These are phyloP conservation scores for Heliconius cydno DNA, from an alignment of 2,888 invertebrate species.

Conservation along the genomic window DNA sequence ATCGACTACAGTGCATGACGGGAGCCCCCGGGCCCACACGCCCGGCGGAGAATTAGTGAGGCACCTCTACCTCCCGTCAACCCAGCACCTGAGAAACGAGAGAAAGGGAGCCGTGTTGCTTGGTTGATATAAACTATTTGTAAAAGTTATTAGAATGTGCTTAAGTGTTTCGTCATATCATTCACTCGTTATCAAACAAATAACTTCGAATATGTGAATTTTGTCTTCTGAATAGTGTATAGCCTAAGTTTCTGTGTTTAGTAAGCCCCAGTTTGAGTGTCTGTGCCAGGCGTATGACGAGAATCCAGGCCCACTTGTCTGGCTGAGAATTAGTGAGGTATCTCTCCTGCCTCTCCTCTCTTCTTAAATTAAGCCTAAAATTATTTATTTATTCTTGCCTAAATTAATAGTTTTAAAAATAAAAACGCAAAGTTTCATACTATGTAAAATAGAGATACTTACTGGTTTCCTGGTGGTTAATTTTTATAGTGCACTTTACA, in stretches of 20 bases:
- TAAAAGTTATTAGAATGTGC: background rate
- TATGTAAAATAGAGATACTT: too few relatives aligned
- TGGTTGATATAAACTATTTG: slow-evolving; percentile 80
- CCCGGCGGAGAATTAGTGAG: slow-evolving; percentile 70
- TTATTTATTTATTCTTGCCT: too few relatives aligned
- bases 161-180: slow-evolving; percentile 18
- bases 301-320: slow-evolving; percentile 71
- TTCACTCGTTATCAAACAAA: background rate
- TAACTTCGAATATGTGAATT: background rate
- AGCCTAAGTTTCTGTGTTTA: too few relatives aligned
- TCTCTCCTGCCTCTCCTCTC: slow-evolving; percentile 55
- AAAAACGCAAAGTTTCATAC: too few relatives aligned
- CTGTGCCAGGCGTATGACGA: slow-evolving; percentile 67
- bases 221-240: background rate
- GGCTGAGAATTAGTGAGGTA: slow-evolving; percentile 70
- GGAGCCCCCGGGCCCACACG: slow-evolving; percentile 71
- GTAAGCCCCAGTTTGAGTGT: background rate
- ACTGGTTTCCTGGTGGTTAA: too few relatives aligned
- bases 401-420: too few relatives aligned
- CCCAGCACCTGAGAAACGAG: slow-evolving; percentile 65
- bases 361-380: too few relatives aligned
- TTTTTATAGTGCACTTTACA: too few relatives aligned
- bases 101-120: slow-evolving; percentile 82
- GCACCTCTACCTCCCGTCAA: slow-evolving; percentile 62
- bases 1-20: slow-evolving; percentile 81